Percentiles rank a stretch among this genome's conserved stretches.
phyloP scores from a whole-genome alignment of 2,113 vertebrate genomes.

The Acanthisitta chloris region DNA sequence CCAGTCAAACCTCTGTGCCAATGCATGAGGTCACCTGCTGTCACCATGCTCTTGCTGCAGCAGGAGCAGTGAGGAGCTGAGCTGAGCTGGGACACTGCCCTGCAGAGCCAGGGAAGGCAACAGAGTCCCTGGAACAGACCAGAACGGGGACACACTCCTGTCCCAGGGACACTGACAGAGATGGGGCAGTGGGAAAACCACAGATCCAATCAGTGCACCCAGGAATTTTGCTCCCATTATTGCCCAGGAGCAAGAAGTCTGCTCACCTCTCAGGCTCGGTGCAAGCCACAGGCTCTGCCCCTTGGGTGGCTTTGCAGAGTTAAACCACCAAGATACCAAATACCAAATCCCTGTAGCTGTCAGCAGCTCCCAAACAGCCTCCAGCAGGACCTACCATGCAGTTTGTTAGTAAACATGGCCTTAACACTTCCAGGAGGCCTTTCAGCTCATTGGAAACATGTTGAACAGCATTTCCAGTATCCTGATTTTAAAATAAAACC shows the following conservation, averaged over 20 bases:
- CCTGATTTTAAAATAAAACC: constrained; percentile 21
- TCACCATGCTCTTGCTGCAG: not conserved
- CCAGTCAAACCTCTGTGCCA: not conserved
- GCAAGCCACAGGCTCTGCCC: not conserved
- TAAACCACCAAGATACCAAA: accelerated
- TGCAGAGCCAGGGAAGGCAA: no score
- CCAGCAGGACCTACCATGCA: not conserved
- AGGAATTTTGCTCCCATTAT: accelerated
- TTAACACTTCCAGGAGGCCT: not conserved
- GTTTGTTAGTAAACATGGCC: not conserved
- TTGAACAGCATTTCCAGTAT: not conserved
- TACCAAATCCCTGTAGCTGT: not conserved
- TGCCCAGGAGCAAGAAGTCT: not conserved
- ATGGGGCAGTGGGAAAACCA: accelerated
- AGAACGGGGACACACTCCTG: accelerated
- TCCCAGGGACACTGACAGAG: not conserved
- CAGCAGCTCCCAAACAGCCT: not conserved
- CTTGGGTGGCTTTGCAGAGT: not conserved
- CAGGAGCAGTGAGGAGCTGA: accelerated
- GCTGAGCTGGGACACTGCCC: not conserved
- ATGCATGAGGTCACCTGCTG: not conserved
- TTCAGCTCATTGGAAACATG: not conserved
- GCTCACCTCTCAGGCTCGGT: not conserved
- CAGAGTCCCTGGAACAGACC: not conserved
- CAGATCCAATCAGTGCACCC: accelerated